Base-by-base conservation (phyloP, 2,888 invertebrate genomes). In the Globia sparganii region DNA sequence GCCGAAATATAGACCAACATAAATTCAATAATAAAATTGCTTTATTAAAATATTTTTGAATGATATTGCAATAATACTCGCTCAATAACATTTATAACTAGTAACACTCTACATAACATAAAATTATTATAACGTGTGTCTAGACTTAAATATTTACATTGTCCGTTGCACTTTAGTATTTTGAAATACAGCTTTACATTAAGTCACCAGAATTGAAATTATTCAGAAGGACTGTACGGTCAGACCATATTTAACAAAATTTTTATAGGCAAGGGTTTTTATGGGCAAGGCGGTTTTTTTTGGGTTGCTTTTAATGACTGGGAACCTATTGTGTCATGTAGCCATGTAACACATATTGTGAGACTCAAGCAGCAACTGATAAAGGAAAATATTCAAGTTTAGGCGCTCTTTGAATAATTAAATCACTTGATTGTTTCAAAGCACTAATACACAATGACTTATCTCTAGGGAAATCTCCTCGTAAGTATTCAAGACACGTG, bases 401-500 rank as follows among this genome's bases (percentile, higher is more conserved):
- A 40, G 2, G 1, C 40, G 25, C 34, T 28, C 40, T 11, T 18
- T 53, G 9, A 49, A 28, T 1, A 43, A n/a, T 62, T 70, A 40
- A n/a, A 31, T 56, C 40, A 34, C 28, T 49, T 61, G 15, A 59
- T 58, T 65, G 13, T n/a, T 83, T 74, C 53, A 70, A 67, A 64
- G 13, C 62, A 87, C 72, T 86, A 86, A 86, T 78, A 65, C 73
- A 71, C 28, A 59, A 61, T 77, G n/a, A 75, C 70, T 86, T 76
- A 76, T 72, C 78, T 77, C 49, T 81, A 86, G 87, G 78, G 75
- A 64, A 87, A 80, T 62, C 80, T 77, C 64, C 59, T 83, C 71
- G 87, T 87, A 86, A 87, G 87, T 86, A 87, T 87, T 75, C 78
- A 68, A 74, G 72, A 75, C 18, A 37, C 56, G 75, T 74, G 73